Conservation (phyloP, 2,113 vertebrate species). For the Catharus bicknelli region DNA sequence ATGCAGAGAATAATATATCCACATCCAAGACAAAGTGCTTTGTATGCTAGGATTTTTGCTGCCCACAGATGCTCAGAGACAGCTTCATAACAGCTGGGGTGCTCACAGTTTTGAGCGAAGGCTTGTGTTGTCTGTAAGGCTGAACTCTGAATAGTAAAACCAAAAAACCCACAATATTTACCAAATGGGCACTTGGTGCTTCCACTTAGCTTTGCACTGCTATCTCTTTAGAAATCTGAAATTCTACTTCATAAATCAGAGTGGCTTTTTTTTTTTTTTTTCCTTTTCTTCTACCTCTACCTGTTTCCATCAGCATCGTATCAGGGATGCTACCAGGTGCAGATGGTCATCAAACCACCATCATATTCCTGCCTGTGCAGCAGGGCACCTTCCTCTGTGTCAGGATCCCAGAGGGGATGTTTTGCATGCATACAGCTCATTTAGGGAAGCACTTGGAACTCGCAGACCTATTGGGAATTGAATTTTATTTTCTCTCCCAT, state of each 20-base stretch:
- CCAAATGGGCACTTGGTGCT: not conserved
- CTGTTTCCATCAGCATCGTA: not conserved
- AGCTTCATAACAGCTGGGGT: not conserved
- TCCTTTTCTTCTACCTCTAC: not conserved
- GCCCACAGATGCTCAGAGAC: not conserved
- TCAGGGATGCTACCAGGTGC: not conserved
- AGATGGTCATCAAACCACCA: not conserved
- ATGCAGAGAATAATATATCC: not conserved
- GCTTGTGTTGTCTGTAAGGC: not conserved
- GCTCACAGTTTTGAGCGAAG: not conserved
- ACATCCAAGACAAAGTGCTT: not conserved
- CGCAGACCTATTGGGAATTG: not conserved
- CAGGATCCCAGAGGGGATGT: not conserved
- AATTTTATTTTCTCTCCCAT: constrained; percentile 4
- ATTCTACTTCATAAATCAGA: not conserved
- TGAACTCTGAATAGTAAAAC: not conserved
- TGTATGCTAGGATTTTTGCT: not conserved
- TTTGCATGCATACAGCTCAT: not conserved
- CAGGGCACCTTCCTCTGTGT: not conserved
- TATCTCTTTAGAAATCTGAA: not conserved
- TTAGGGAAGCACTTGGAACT: not conserved
- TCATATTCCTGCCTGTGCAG: not conserved
- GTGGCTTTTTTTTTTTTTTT: fast-evolving
- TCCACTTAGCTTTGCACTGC: not conserved
- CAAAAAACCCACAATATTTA: not conserved